Evolutionary conservation across 1,140 invertebrate genomes (phyloP).

Genomic region (Orius insidiosus): DNA sequence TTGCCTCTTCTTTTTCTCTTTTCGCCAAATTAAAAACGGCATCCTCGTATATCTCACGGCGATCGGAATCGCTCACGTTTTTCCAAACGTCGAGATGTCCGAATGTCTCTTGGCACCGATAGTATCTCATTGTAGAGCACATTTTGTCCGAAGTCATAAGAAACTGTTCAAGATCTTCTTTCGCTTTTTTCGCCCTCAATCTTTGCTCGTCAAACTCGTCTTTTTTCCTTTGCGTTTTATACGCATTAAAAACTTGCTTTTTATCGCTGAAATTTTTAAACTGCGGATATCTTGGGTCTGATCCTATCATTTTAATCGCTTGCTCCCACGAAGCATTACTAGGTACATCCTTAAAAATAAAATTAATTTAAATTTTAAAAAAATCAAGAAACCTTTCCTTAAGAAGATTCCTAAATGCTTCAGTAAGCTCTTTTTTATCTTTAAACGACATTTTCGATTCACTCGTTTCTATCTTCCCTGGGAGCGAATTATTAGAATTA

Average conservation of each 20-base stretch:
- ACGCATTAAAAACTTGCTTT: constrained; percentile 96
- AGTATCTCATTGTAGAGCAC: constrained; percentile 65
- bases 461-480: constrained; percentile 29
- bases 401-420: constrained; percentile 89
- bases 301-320: constrained; percentile 84
- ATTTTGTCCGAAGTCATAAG: constrained; percentile 77
- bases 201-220: constrained; percentile 94
- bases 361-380: background rate
- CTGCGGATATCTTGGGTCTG: constrained; percentile 83
- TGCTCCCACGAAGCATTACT: constrained; percentile 94
- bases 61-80: constrained; percentile 75
- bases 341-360: constrained; percentile 55
- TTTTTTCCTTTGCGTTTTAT: constrained; percentile 92
- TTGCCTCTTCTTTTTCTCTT: constrained; percentile 89
- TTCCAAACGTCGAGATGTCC: constrained; percentile 73
- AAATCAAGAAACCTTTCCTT: constrained; percentile 47
- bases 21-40: constrained; percentile 85
- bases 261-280: constrained; percentile 91
- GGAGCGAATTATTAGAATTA: constrained; percentile 24
- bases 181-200: constrained; percentile 82
- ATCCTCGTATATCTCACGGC: constrained; percentile 93
- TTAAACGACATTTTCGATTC: constrained; percentile 52
- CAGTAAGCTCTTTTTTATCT: constrained; percentile 91
- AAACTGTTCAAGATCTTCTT: constrained; percentile 94
- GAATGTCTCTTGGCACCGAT: constrained; percentile 76